Evolutionary conservation across 2,797 vertebrate species (phyloP).

Genomic region (Mus spretus): DNA sequence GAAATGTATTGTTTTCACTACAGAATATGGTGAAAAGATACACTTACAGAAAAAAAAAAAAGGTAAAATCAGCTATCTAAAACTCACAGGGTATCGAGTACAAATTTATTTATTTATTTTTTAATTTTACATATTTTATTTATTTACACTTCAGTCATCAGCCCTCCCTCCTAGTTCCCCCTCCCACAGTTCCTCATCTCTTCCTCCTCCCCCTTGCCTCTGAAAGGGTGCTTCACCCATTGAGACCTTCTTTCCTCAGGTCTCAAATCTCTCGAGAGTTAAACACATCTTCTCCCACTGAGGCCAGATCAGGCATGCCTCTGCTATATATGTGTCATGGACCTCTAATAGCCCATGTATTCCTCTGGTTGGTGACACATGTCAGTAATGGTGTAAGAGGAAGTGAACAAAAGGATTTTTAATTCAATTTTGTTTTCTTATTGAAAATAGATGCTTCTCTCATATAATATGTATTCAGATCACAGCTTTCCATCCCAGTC

Average conservation of each 20-base stretch:
- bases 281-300: background rate
- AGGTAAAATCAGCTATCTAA: background rate
- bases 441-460: background rate
- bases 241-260: too few species aligned
- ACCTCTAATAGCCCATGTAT: background rate
- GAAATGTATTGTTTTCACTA: background rate
- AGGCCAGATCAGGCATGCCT: background rate
- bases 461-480: background rate
- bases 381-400: background rate
- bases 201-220: too few species aligned
- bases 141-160: too few species aligned
- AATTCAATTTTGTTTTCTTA: background rate
- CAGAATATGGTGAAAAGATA: background rate
- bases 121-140: too few species aligned
- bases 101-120: background rate
- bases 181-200: too few species aligned
- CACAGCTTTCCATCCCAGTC: background rate
- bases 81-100: background rate
- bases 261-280: too few species aligned
- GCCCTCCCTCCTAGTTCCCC: too few species aligned
- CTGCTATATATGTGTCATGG: background rate
- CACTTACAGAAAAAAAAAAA: background rate
- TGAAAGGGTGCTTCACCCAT: too few species aligned
- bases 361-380: background rate
- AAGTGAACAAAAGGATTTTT: background rate